These are phyloP conservation scores for Euschistus heros DNA, from an alignment of 1,140 invertebrate species.

Conservation along the genomic window DNA sequence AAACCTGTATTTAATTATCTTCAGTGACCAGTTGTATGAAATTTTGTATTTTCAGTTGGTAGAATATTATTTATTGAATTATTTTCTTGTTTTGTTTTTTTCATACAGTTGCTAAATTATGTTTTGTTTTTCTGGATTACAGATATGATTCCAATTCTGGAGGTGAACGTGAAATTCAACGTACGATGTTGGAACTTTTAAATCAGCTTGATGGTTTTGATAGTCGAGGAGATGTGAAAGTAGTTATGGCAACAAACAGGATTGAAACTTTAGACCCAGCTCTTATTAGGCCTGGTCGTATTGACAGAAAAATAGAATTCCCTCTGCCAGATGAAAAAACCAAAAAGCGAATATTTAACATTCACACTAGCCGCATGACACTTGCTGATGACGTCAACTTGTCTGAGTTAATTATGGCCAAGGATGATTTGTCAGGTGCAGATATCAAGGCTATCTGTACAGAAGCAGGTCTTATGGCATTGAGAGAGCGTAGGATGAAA, in stretches of 20 bases:
- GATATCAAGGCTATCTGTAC: constrained; percentile 98
- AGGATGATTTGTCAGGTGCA: constrained; percentile 98
- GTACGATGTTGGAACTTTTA: constrained; percentile 98
- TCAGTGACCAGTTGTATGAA: too few species aligned
- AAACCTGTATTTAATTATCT: too few species aligned
- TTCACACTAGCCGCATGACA: constrained; percentile 98
- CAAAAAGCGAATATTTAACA: constrained; percentile 94
- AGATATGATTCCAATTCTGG: constrained; percentile 97
- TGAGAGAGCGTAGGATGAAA: constrained; percentile 96
- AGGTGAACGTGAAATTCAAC: constrained; percentile 97
- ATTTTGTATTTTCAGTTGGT: too few species aligned
- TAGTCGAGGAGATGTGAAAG: constrained; percentile 72
- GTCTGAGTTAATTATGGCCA: constrained; percentile 96
- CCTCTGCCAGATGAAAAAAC: constrained; percentile 99
- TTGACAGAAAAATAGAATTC: constrained; percentile 99
- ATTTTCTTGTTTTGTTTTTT: neutral
- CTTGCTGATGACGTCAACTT: constrained; percentile 94
- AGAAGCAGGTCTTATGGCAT: constrained; percentile 94
- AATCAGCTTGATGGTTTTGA: constrained; percentile 99
- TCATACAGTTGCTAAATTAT: neutral
- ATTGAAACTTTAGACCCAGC: constrained; percentile 99
- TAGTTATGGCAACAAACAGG: constrained; percentile 99
- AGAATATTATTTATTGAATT: too few species aligned
- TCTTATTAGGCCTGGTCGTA: constrained; percentile 94
- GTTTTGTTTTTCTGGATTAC: constrained; percentile 35